Base-by-base conservation (phyloP, 2,888 invertebrate genomes). In the Watsonalla cultraria region DNA sequence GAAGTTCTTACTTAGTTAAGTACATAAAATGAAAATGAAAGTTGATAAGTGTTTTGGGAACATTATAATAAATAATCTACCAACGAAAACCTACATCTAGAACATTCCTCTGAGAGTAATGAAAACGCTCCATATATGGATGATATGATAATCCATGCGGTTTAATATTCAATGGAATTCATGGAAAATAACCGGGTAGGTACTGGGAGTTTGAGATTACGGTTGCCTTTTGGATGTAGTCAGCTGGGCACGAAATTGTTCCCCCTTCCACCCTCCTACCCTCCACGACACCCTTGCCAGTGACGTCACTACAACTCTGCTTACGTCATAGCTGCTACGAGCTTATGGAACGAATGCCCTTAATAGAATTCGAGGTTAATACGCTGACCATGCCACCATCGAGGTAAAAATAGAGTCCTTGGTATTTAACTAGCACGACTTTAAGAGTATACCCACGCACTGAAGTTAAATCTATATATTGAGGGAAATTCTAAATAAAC, bases 181-280 rank as follows among this genome's bases (percentile, higher is more conserved):
- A 62, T 65, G 64, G 59, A 64, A 68, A 68, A 65, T 59, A 60
- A 62, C 55, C 52, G 65, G 47, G 52, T 47, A 24, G 47, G 52
- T 61, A 56, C 56, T 54, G 54, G 53, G 50, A 54, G 55, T 55
- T 45, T 53, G 58, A 45, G 60, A 66, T 72, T 68, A 68, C 66
- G 67, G 71, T 74, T 68, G 70, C 68, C 70, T 80, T 82, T 79
- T 59, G 72, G 76, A 75, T 70, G 72, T 75, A 84, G 82, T 83
- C 87, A 87, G 86, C 86, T 86, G 86, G 80, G 82, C 79, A 80
- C 80, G 76, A 84, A 84, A 85, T 84, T 84, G 74, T 73, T 74
- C 70, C 74, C 72, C 67, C 70, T 72, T 74, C 70, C 70, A 68
- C 72, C 61, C 72, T 61, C 64, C 57, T 54, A 64, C 73, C 73